phyloP scores from a whole-genome alignment of 2,113 vertebrate species.

The Mastomys natalensis region DNA sequence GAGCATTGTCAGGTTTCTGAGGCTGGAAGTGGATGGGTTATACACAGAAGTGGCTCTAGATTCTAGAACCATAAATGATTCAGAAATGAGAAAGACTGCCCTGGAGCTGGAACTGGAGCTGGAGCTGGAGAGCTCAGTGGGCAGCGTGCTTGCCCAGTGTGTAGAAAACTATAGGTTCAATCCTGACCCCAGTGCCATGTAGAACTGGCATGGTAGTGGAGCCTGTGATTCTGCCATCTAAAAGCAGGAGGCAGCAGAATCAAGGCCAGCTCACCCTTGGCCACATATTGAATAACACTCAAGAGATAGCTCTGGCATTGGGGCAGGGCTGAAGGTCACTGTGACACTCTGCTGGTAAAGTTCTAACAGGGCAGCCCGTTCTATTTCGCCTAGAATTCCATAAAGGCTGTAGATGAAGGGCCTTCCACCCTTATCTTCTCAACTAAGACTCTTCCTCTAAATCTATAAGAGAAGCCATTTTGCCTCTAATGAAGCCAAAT shows the following conservation, averaged over 20 bases:
- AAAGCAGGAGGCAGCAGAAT: neutral
- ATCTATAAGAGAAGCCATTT: neutral
- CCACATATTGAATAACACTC: accelerated
- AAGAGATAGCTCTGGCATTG: neutral
- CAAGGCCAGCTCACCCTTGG: neutral
- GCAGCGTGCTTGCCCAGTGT: neutral
- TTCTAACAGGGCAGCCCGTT: neutral
- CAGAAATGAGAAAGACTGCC: neutral
- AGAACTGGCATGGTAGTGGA: neutral
- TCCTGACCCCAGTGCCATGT: neutral
- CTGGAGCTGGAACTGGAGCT: too few species aligned
- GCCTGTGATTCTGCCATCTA: too few species aligned
- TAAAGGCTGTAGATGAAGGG: neutral
- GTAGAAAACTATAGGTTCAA: neutral
- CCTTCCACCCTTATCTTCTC: neutral
- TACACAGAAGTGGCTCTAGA: neutral
- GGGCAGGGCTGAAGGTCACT: neutral
- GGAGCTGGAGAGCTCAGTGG: neutral
- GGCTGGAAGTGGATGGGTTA: accelerated
- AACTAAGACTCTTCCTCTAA: neutral
- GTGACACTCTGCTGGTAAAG: neutral
- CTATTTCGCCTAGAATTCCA: neutral
- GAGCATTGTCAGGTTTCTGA: neutral
- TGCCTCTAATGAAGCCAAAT: neutral
- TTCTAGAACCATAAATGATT: neutral